Evolutionary conservation across 2,797 vertebrate genomes (phyloP).

Genomic region (Halcyon badia): DNA sequence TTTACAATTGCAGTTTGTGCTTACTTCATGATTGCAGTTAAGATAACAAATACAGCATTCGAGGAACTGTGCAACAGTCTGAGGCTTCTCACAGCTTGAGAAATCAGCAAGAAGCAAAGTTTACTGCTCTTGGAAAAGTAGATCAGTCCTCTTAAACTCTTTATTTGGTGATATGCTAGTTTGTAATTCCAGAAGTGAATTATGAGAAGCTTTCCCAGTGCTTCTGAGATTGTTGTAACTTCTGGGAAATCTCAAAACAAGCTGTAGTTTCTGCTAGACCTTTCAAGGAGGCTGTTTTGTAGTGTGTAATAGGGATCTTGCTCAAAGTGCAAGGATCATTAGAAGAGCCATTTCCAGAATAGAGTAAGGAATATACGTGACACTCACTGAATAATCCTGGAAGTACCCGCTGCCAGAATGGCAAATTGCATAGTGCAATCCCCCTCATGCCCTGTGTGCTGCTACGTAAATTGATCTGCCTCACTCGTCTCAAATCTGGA

Average conservation of each 20-base stretch:
- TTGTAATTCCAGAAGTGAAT: not conserved
- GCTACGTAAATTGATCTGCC: not conserved
- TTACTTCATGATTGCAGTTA: not conserved
- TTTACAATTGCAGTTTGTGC: not conserved
- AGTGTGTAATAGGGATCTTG: not conserved
- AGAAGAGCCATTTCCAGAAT: not conserved
- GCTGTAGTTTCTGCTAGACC: not conserved
- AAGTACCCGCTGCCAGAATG: not conserved
- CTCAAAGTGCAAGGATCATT: not conserved
- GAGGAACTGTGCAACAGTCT: not conserved
- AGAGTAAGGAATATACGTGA: not conserved
- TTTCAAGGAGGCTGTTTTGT: not conserved
- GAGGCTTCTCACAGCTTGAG: not conserved
- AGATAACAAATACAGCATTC: not conserved
- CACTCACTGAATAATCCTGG: not conserved
- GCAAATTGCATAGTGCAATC: not conserved
- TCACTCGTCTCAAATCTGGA: not conserved
- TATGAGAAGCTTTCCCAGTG: not conserved
- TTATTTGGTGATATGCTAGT: not conserved
- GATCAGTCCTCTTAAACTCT: not conserved
- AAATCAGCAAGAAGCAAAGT: not conserved
- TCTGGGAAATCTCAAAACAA: not conserved
- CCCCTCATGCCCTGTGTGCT: not conserved
- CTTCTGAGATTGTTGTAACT: not conserved
- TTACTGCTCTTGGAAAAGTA: not conserved